A percentile compares a stretch with the other conserved stretches of the same genome.
Evolutionary conservation across 1,140 invertebrate genomes (phyloP).

Genomic region (Eciton burchellii): DNA sequence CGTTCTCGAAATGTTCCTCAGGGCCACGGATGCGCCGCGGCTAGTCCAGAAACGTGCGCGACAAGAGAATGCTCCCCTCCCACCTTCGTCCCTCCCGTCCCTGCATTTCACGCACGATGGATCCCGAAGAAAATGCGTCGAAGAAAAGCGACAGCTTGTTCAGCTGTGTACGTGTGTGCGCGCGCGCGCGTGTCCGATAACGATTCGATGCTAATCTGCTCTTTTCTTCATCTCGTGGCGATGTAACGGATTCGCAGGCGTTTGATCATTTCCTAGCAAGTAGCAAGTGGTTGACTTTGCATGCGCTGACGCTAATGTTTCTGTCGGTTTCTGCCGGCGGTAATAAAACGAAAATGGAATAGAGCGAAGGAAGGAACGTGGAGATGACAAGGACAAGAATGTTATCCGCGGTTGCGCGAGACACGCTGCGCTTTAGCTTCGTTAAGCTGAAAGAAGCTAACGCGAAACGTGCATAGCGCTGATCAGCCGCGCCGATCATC

Average conservation of each 20-base stretch:
- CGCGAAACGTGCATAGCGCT: background rate
- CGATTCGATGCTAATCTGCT: conserved; percentile 20
- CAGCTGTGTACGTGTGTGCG: background rate
- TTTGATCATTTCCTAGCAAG: background rate
- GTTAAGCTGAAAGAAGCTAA: background rate
- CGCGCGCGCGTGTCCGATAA: background rate
- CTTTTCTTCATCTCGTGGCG: conserved; percentile 13
- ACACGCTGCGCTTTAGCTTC: background rate
- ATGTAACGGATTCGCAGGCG: background rate
- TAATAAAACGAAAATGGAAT: background rate
- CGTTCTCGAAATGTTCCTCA: conserved; percentile 70
- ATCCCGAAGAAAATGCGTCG: conserved; percentile 36
- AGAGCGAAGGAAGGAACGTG: too few relatives aligned
- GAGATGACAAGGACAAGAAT: too few relatives aligned
- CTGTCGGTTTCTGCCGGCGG: too few relatives aligned
- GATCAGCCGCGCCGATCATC: conserved; percentile 2
- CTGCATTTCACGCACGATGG: conserved; percentile 73
- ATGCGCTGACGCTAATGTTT: background rate
- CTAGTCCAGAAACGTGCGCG: conserved; percentile 56
- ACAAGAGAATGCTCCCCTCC: conserved; percentile 56
- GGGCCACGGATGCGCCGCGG: conserved; percentile 59
- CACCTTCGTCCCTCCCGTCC: too few relatives aligned
- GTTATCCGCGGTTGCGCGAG: too few relatives aligned
- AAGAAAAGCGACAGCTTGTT: conserved; percentile 52
- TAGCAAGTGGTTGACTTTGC: too few relatives aligned